A percentile compares a stretch with the other conserved stretches of the same genome.
These are phyloP conservation scores for Phataginus tetradactyla DNA, from an alignment of 2,797 vertebrate species.

Conservation along the genomic window DNA sequence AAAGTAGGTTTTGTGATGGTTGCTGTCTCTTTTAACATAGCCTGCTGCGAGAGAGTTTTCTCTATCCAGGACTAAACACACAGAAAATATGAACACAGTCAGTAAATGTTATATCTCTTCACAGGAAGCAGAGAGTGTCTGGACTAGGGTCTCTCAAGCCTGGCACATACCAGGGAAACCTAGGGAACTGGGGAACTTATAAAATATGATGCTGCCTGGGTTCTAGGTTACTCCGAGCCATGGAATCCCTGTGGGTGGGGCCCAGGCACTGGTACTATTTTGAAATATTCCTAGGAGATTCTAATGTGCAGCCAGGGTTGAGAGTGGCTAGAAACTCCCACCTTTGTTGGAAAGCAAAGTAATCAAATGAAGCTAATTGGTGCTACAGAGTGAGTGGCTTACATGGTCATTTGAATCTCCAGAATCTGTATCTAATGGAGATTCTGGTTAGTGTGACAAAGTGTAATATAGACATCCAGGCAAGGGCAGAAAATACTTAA, in stretches of 20 bases:
- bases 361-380: not conserved
- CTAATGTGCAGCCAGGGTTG: not conserved
- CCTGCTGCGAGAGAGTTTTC: not conserved
- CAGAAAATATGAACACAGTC: not conserved
- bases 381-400: not conserved
- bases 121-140: not conserved
- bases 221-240: not conserved
- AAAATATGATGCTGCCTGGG: not conserved
- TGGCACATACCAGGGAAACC: not conserved
- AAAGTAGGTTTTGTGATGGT: conserved; percentile 19
- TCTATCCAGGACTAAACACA: not conserved
- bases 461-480: not conserved
- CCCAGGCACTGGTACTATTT: not conserved
- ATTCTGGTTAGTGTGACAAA: not conserved
- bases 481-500: not conserved
- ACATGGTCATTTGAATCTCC: not conserved
- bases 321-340: not conserved
- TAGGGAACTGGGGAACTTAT: not conserved
- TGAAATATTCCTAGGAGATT: not conserved
- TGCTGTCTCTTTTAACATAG: not conserved
- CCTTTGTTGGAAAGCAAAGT: not conserved
- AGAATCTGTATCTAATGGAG: not conserved
- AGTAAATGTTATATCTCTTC: conserved; percentile 29
- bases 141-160: not conserved
- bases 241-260: not conserved